A percentile compares a stretch with the other conserved stretches of the same genome.
phyloP scores from a whole-genome alignment of 2,888 invertebrate genomes.

The Pandemis heparana region DNA sequence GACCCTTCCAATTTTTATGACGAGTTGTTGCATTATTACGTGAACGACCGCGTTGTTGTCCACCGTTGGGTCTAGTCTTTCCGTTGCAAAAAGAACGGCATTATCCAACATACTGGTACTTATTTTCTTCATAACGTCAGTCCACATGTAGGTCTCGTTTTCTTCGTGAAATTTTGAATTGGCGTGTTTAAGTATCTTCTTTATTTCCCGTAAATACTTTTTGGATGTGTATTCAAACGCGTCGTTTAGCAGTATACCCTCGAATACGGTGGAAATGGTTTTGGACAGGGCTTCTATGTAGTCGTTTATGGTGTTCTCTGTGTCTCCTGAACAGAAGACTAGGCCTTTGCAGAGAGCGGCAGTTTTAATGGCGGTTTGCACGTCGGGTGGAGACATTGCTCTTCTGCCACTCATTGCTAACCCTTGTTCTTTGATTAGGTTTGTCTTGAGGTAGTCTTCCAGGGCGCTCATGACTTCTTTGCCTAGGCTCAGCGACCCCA shows the following conservation, averaged over 20 bases:
- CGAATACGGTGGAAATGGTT: constrained; percentile 56
- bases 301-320: constrained; percentile 59
- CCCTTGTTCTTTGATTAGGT: background rate
- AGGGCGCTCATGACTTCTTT: constrained; percentile 67
- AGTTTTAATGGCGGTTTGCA: constrained; percentile 55
- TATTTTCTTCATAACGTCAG: constrained; percentile 64
- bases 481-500: constrained; percentile 68
- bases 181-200: constrained; percentile 54
- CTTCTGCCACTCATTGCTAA: constrained; percentile 50
- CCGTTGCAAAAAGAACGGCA: constrained; percentile 51
- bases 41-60: constrained; percentile 51
- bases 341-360: constrained; percentile 60
- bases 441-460: constrained; percentile 53
- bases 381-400: constrained; percentile 47
- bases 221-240: constrained; percentile 53
- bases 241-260: constrained; percentile 52
- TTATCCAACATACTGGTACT: constrained; percentile 63
- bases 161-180: constrained; percentile 52
- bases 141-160: constrained; percentile 58
- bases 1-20: constrained; percentile 57
- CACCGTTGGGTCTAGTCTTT: constrained; percentile 48
- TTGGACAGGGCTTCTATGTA: constrained; percentile 61
- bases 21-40: constrained; percentile 57
- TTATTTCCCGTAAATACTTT: constrained; percentile 53
- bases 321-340: constrained; percentile 56